These are phyloP conservation scores for Myiothlypis coronata DNA, from an alignment of 2,797 vertebrate species.

Conservation along the genomic window DNA sequence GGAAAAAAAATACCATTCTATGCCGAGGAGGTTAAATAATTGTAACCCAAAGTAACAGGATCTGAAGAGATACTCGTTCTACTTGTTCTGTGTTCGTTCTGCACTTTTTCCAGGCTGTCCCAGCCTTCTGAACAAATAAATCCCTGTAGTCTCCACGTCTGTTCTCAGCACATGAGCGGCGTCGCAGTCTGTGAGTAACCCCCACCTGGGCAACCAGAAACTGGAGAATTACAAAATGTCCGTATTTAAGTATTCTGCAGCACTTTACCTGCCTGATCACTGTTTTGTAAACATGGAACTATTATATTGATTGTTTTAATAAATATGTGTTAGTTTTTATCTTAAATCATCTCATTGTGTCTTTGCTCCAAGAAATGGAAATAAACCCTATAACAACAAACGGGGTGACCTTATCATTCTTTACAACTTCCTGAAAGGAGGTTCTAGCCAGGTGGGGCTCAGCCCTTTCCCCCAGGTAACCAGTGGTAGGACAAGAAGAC, in stretches of 20 bases:
- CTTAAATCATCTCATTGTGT: background rate
- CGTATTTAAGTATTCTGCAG: constrained; percentile 50
- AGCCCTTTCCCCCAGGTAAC: background rate
- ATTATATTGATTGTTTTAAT: constrained; percentile 58
- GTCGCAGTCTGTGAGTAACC: background rate
- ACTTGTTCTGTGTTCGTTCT: background rate
- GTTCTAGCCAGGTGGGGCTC: background rate
- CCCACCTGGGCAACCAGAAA: constrained; percentile 29
- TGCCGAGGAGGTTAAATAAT: background rate
- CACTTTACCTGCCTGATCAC: constrained; percentile 65
- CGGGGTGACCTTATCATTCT: rapidly evolving
- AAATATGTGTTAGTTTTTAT: constrained; percentile 60
- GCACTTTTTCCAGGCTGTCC: background rate
- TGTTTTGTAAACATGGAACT: constrained; percentile 66
- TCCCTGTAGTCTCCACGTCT: background rate
- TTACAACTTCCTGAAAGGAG: no score
- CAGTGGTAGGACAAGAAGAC: background rate
- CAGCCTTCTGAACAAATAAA: background rate
- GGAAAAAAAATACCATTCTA: background rate
- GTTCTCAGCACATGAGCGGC: background rate
- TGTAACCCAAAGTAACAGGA: background rate
- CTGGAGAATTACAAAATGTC: constrained; percentile 57
- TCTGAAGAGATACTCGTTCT: background rate
- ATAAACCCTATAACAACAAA: rapidly evolving
- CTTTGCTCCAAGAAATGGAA: background rate